Evolutionary conservation across 2,888 invertebrate species (phyloP), one percentile per base, ranked within the genome.

Genomic region (Dicyrtomina minuta): DNA sequence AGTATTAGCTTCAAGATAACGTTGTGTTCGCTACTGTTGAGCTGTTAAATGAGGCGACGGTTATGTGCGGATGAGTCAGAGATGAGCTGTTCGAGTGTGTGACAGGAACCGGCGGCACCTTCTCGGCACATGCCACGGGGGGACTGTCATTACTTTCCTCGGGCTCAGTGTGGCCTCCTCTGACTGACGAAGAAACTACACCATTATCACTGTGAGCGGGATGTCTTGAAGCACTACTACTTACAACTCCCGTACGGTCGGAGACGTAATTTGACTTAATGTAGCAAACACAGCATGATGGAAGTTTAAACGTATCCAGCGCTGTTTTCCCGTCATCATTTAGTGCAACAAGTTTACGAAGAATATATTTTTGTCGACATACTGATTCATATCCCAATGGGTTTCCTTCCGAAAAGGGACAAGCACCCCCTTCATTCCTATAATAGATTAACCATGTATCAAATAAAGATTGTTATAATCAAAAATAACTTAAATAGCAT

Each of bases 271-370:
- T 76, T 78, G 53, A 70, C 72, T 61, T 80, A 24, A 84, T 78
- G 55, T 84, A 83, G 79, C 92, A 92, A 62, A 89, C 87, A 80
- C 92, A 92, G 78, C 91, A 91, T 24, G 89, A 88, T 0, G 92
- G 91, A 64, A 91, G 82, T 77, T 84, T 72, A 56, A 79, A 79
- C 17, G 78, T 74, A 66, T 79, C 79, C 39, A 75, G 70, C 51
- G 76, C 78, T 26, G 78, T 78, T 56, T 79, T 79, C 53, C 80
- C 79, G 10, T 79, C 78, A 22, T 78, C 79, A 56, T 78, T 83
- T 0, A 89, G 75, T 0, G 88, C 86, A 20, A 87, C 78, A 68
- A 88, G 78, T 74, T 85, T 83, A 46, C 86, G 81, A 73, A 84
- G 84, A 46, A 86, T 84, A 79, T 81, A 87, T 79, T 87, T 87